phyloP scores from a whole-genome alignment of 2,797 vertebrate genomes.

The Graptemys geographica region DNA sequence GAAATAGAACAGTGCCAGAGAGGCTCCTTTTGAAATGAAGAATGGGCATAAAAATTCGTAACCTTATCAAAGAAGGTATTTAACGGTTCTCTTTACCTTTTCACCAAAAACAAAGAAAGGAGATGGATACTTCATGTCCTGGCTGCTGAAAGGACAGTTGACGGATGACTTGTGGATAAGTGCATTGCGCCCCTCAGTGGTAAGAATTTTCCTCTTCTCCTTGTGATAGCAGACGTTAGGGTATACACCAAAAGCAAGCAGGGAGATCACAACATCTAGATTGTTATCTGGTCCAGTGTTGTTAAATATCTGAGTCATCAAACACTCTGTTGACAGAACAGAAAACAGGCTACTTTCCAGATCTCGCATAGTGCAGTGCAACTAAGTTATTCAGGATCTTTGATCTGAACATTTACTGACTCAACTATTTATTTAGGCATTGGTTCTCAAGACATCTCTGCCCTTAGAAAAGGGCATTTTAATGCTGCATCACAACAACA shows the following conservation, averaged over 20 bases:
- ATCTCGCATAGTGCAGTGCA: background rate
- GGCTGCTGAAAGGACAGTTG: slow-evolving; percentile 96
- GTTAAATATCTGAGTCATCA: slow-evolving; percentile 92
- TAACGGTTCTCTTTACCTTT: slow-evolving; percentile 84
- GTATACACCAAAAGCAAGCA: slow-evolving; percentile 93
- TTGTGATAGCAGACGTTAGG: slow-evolving; percentile 98
- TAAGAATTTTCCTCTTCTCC: slow-evolving; percentile 96
- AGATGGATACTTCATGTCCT: slow-evolving; percentile 92
- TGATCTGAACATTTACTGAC: background rate
- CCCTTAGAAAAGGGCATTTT: background rate
- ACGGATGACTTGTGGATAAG: slow-evolving; percentile 98
- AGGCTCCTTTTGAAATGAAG: background rate
- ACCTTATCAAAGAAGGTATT: background rate
- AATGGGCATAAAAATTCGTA: background rate
- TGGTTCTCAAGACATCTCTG: slow-evolving; percentile 1
- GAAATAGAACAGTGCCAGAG: background rate
- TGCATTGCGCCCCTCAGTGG: slow-evolving; percentile 95
- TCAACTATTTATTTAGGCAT: background rate
- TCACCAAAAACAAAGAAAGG: slow-evolving; percentile 97
- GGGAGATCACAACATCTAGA: slow-evolving; percentile 94
- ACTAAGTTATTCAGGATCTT: slow-evolving; percentile 1
- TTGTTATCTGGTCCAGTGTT: slow-evolving; percentile 93
- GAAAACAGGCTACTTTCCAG: slow-evolving; percentile 12
- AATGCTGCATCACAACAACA: background rate
- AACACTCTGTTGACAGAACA: slow-evolving; percentile 85